A percentile compares a stretch with the other conserved stretches of the same genome.
These are phyloP conservation scores for Atta cephalotes DNA, from an alignment of 1,140 invertebrate species.

Conservation along the genomic window DNA sequence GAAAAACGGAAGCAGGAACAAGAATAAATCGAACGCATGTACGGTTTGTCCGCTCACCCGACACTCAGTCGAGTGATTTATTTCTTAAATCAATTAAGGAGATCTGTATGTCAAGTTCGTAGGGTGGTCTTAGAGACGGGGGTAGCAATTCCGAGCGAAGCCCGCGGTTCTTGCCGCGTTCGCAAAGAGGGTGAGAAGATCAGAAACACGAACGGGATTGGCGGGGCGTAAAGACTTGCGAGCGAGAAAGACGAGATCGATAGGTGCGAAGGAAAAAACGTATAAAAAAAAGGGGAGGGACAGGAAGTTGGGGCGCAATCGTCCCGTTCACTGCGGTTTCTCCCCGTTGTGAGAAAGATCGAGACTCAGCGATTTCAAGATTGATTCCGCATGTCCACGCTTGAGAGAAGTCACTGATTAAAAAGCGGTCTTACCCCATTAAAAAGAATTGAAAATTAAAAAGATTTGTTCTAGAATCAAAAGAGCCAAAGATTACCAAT, in stretches of 20 bases:
- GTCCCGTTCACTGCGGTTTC: constrained; percentile 46
- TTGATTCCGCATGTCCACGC: constrained; percentile 54
- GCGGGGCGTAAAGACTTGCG: constrained; percentile 58
- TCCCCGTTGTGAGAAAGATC: constrained; percentile 49
- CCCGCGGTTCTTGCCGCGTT: constrained; percentile 64
- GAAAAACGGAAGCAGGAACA: constrained; percentile 48
- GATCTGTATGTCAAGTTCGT: constrained; percentile 59
- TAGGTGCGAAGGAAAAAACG: constrained; percentile 46
- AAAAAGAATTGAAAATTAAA: constrained; percentile 50
- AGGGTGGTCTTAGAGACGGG: constrained; percentile 15
- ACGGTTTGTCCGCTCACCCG: constrained; percentile 59
- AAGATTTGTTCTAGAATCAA: constrained; percentile 10
- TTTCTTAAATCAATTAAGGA: constrained; percentile 73
- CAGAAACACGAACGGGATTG: constrained; percentile 66
- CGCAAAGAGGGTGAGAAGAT: constrained; percentile 61
- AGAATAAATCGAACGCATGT: constrained; percentile 59
- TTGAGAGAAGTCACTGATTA: constrained; percentile 29
- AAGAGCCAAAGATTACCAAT: not conserved
- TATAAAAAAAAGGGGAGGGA: constrained; percentile 22
- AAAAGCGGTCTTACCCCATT: constrained; percentile 40
- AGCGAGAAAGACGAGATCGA: constrained; percentile 55
- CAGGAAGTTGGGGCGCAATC: constrained; percentile 23
- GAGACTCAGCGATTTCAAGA: constrained; percentile 60
- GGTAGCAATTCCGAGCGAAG: constrained; percentile 53
- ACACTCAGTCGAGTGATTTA: constrained; percentile 65